Percentiles rank a stretch among this genome's conserved stretches.
Conservation (phyloP, 2,113 vertebrate species). For the Oncorhynchus mykiss region DNA sequence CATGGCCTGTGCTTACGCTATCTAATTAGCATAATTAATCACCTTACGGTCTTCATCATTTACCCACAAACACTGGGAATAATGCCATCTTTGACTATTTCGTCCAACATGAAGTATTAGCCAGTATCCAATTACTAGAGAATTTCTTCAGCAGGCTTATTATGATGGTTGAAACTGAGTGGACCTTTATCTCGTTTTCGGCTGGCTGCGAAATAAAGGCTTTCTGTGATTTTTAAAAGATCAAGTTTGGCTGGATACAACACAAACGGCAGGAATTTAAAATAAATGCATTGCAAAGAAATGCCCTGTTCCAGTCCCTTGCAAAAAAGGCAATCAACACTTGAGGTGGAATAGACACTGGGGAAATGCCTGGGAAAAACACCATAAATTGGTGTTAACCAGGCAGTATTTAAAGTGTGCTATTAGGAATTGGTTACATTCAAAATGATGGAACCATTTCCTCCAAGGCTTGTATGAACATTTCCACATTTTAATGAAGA, state of each 20-base stretch:
- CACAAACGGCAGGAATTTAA: not conserved
- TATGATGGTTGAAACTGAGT: not conserved
- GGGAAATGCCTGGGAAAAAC: not conserved
- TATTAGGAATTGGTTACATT: not conserved
- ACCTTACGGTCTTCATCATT: conserved; percentile 18
- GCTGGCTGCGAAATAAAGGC: no score
- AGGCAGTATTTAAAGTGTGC: not conserved
- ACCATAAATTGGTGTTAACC: not conserved
- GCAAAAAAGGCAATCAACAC: conserved; percentile 1
- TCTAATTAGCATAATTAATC: conserved; percentile 26
- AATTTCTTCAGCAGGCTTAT: not conserved
- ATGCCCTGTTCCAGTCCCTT: no score
- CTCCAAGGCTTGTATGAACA: no score
- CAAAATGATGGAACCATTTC: not conserved
- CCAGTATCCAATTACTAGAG: not conserved
- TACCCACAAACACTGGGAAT: conserved; percentile 13
- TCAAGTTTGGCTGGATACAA: not conserved
- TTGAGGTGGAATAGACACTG: not conserved
- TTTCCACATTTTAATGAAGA: not conserved
- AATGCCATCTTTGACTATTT: conserved; percentile 12
- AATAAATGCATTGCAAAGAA: not conserved
- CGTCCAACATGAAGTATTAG: not conserved
- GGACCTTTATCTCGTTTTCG: not conserved
- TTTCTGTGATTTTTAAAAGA: not conserved
- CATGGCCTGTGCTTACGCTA: conserved; percentile 3